Evolutionary conservation across 2,888 invertebrate genomes (phyloP).

Genomic region (Charanyca ferruginea): DNA sequence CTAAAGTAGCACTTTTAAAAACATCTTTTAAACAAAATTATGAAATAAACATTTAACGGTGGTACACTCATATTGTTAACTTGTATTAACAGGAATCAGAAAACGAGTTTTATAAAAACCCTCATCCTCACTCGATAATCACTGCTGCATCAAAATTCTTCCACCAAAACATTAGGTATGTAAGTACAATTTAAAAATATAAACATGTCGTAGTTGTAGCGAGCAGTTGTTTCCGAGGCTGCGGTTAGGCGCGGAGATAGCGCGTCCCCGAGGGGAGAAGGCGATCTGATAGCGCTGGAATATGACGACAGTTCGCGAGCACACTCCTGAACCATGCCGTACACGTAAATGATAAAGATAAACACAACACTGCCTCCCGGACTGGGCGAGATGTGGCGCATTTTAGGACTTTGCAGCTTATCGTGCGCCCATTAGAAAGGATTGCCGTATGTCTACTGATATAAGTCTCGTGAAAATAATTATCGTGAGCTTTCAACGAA

Average conservation of each 20-base stretch:
- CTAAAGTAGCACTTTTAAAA: conserved; percentile 3
- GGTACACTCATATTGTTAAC: background rate
- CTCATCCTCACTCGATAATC: background rate
- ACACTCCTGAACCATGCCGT: conserved; percentile 66
- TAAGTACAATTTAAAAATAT: conserved; percentile 58
- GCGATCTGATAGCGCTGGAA: conserved; percentile 84
- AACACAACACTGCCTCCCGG: conserved; percentile 47
- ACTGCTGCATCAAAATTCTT: conserved; percentile 17
- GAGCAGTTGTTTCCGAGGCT: conserved; percentile 57
- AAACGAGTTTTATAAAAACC: background rate
- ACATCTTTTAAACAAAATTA: conserved; percentile 16
- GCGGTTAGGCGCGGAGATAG: conserved; percentile 72
- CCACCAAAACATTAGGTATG: conserved; percentile 29
- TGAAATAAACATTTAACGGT: background rate
- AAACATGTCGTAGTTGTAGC: conserved; percentile 66
- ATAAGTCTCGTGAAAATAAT: conserved; percentile 39
- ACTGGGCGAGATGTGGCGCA: conserved; percentile 52
- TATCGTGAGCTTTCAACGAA: conserved; percentile 15
- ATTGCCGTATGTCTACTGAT: conserved; percentile 46
- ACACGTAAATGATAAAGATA: conserved; percentile 70
- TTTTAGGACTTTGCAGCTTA: conserved; percentile 61
- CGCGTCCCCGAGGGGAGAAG: conserved; percentile 68
- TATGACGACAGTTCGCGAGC: conserved; percentile 87
- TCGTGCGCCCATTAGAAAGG: conserved; percentile 50
- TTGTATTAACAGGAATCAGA: background rate